A percentile compares a stretch with the other conserved stretches of the same genome.
Evolutionary conservation across 2,113 vertebrate species (phyloP).

Genomic region (Nycticebus coucang): DNA sequence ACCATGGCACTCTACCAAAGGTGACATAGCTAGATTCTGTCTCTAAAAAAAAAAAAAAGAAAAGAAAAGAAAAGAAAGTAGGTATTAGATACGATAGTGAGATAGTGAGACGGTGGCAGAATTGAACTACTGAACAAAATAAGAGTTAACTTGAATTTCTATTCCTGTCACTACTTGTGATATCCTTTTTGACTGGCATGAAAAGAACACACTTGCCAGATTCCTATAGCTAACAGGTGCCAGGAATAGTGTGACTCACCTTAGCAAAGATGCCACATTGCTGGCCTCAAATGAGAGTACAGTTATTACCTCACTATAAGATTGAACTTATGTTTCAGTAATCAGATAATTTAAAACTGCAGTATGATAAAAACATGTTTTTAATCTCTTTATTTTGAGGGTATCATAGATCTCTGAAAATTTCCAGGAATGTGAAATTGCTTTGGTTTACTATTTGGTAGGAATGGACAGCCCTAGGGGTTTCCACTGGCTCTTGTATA

Average conservation of each 20-base stretch:
- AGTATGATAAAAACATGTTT: neutral
- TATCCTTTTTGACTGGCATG: neutral
- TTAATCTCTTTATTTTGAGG: neutral
- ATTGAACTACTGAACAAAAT: neutral
- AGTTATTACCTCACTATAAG: neutral
- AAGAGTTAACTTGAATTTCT: neutral
- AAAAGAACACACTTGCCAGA: neutral
- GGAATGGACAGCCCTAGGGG: neutral
- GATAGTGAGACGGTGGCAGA: neutral
- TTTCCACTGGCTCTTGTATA: neutral
- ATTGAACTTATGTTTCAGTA: neutral
- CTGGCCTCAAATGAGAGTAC: neutral
- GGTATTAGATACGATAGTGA: neutral
- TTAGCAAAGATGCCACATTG: neutral
- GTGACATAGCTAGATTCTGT: too few relatives aligned
- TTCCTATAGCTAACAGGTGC: neutral
- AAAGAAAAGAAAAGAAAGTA: neutral
- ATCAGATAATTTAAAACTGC: neutral
- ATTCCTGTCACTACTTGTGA: neutral
- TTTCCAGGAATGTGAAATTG: neutral
- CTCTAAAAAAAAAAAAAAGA: neutral
- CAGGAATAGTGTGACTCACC: neutral
- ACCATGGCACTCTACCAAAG: too few relatives aligned
- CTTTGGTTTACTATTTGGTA: neutral
- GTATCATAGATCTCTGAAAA: neutral